Evolutionary conservation across 35 echinoderm and acorn worm species (phyloP).

Genomic region (Ptychodera flava): DNA sequence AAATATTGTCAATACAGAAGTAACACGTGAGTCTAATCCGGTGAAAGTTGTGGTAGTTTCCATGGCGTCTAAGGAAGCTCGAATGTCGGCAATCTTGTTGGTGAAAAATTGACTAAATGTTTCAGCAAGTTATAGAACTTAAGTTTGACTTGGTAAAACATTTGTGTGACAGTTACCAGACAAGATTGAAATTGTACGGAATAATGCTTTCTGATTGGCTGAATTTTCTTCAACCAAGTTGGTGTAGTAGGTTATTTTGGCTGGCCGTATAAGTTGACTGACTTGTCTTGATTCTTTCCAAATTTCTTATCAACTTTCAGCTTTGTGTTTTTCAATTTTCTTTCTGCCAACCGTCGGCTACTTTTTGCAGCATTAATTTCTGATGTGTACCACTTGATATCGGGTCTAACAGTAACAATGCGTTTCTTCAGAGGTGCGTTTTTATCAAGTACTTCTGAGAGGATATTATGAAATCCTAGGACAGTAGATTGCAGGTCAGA

Average conservation of each 20-base stretch:
- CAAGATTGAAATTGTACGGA: neutral
- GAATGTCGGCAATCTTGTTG: conserved; percentile 17
- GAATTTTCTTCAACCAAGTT: conserved; percentile 2
- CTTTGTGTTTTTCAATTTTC: conserved; percentile 27
- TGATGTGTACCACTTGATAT: conserved; percentile 42
- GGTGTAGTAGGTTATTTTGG: conserved; percentile 8
- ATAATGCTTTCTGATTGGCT: conserved; percentile 6
- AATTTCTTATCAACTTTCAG: conserved; percentile 14
- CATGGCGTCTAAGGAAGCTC: no score
- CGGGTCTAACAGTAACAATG: conserved; percentile 25
- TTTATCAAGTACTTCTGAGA: neutral
- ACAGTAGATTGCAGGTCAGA: no score
- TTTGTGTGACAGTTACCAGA: conserved; percentile 1
- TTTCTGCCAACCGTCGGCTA: conserved; percentile 24
- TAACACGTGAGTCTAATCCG: no score
- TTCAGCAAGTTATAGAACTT: neutral
- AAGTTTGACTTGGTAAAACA: conserved; percentile 4
- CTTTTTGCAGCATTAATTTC: conserved; percentile 21
- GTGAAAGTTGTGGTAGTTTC: no score
- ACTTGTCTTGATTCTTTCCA: conserved; percentile 4
- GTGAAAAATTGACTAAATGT: conserved; percentile 12
- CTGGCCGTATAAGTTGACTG: conserved; percentile 17
- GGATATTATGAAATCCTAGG: no score
- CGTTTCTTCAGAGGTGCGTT: conserved; percentile 40
- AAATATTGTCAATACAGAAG: neutral